Base-by-base conservation (phyloP, 2,888 invertebrate species). In the Nemotelus nigrinus region DNA sequence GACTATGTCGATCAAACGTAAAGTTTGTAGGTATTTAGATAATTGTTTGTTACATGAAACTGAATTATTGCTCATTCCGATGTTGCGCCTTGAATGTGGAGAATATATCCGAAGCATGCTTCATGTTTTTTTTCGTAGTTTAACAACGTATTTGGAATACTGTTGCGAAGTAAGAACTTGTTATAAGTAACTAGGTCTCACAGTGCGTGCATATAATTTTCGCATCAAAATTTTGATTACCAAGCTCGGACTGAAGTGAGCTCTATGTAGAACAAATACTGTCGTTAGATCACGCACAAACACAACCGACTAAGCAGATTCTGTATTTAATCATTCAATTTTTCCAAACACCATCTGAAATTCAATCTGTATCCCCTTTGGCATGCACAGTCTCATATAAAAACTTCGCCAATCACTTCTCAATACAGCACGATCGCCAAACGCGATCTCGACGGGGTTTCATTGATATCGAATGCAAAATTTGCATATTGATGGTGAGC, bases 371-470 rank as follows among this genome's bases (percentile, higher is more conserved):
- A 43, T 70, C 70, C 70, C 44, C 44, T 70, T 5, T 55, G 53
- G 47, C n/a, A n/a, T 70, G n/a, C 25, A 5, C 39, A 63, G 10
- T 43, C 8, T 8, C 8, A 3, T 43, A 55, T 43, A 39, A 70
- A 10, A 70, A 41, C 43, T 43, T 70, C 53, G 39, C 50, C 53
- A 70, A 70, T 70, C 53, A 70, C 39, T 70, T 50, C 60, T 48
- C 74, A 60, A 74, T 74, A 74, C 72, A 47, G 58, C 72, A 72
- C 74, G 72, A 72, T 72, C 71, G 25, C 45, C 58, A 10, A 72
- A 45, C 58, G 72, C 57, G 72, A 72, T 72, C 72, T 43, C 72
- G 74, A 48, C 74, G 74, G 74, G 74, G 74, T 47, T 74, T 60
- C 44, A 41, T n/a, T 60, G 74, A 74, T 74, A 74, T 47, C n/a